phyloP scores from a whole-genome alignment of 2,888 invertebrate species.

The Cylloceria caligata region DNA sequence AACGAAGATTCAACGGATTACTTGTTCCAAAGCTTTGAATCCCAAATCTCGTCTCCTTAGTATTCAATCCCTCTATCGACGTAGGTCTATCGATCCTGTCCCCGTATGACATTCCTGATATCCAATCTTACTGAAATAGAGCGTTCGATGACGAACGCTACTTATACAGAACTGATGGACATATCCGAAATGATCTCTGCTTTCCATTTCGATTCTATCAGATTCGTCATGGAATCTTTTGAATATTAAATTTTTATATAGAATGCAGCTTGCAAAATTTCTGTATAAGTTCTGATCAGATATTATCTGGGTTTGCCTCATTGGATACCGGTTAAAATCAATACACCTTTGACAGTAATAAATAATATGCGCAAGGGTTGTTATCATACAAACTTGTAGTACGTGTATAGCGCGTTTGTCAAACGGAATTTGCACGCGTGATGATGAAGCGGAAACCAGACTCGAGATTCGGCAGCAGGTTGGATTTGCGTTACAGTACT shows the following conservation, averaged over 20 bases:
- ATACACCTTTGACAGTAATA: not conserved
- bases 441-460: not conserved
- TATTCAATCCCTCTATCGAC: constrained; percentile 51
- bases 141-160: constrained; percentile 12
- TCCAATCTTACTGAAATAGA: constrained; percentile 33
- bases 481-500: constrained; percentile 3
- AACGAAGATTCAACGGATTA: constrained; percentile 57
- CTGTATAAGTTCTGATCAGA: not conserved
- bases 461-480: constrained; percentile 3
- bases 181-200: constrained; percentile 8
- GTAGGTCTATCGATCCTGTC: constrained; percentile 37
- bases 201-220: not conserved
- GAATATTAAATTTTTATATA: too few species aligned
- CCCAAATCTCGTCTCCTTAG: constrained; percentile 42
- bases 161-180: constrained; percentile 29
- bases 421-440: not conserved
- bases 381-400: too few species aligned
- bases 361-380: too few species aligned
- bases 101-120: not conserved
- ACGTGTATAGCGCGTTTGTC: not conserved
- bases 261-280: not conserved
- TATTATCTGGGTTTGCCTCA: not conserved
- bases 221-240: constrained; percentile 1
- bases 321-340: not conserved
- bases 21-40: constrained; percentile 40